Evolutionary conservation across 1,140 invertebrate species (phyloP).

Genomic region (Heterodera carotae): DNA sequence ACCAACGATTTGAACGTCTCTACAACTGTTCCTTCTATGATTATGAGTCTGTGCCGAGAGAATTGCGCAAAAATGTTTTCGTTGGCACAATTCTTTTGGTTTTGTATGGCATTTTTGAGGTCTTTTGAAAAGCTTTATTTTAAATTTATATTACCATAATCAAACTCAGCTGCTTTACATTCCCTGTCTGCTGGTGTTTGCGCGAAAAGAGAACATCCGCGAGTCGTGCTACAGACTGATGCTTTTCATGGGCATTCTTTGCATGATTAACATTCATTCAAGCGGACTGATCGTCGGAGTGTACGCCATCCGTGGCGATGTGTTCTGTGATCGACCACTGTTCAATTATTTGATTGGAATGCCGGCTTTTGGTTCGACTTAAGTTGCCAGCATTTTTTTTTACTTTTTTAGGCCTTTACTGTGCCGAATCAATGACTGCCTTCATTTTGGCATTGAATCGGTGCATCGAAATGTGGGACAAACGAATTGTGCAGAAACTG

Average conservation of each 20-base stretch:
- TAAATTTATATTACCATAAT: neutral
- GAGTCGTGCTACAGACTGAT: conserved; percentile 38
- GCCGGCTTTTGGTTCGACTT: conserved; percentile 20
- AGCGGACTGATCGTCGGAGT: conserved; percentile 37
- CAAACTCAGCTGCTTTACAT: conserved; percentile 34
- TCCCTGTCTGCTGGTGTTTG: conserved; percentile 31
- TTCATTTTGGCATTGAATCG: conserved; percentile 37
- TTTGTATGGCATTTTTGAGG: conserved; percentile 34
- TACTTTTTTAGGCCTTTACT: conserved; percentile 16
- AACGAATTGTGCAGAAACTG: conserved; percentile 9
- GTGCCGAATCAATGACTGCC: conserved; percentile 27
- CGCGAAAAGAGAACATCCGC: conserved; percentile 6
- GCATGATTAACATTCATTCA: conserved; percentile 25
- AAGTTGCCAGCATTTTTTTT: neutral
- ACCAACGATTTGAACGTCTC: conserved; percentile 8
- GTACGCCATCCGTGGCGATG: conserved; percentile 32
- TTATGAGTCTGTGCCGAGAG: conserved; percentile 21
- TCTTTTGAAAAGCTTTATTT: neutral
- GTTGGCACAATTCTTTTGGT: conserved; percentile 19
- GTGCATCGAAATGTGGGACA: conserved; percentile 34
- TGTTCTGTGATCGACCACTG: conserved; percentile 35
- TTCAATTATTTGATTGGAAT: conserved; percentile 37
- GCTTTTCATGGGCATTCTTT: conserved; percentile 29
- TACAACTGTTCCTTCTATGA: conserved; percentile 35
- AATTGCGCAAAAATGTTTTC: conserved; percentile 19